A percentile compares a stretch with the other conserved stretches of the same genome.
Evolutionary conservation across 2,113 vertebrate species (phyloP).

Genomic region (Alosa alosa): DNA sequence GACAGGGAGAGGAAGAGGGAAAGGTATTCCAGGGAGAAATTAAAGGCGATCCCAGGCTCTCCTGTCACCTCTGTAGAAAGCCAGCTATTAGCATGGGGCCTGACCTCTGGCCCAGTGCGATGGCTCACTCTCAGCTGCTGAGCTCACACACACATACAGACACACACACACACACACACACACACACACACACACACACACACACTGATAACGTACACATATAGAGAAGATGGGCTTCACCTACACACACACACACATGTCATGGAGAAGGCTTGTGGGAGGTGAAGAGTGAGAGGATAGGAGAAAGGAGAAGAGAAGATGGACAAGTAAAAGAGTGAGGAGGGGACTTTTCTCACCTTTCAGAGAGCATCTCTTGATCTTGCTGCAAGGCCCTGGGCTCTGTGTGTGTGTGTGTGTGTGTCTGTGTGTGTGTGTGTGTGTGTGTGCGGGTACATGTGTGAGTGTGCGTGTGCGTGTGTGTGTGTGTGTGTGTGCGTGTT

Average conservation of each 20-base stretch:
- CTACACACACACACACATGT: neutral
- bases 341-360: constrained; percentile 78
- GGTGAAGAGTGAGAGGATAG: constrained; percentile 47
- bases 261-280: constrained; percentile 62
- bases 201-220: neutral
- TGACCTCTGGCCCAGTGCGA: constrained; percentile 74
- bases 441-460: neutral
- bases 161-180: constrained; percentile 34
- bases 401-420: neutral
- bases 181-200: neutral
- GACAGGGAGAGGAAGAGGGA: neutral
- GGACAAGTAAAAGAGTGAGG: constrained; percentile 52
- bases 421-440: neutral
- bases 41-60: constrained; percentile 82
- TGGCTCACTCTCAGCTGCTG: neutral
- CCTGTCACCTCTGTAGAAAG: constrained; percentile 89
- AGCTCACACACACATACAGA: constrained; percentile 6
- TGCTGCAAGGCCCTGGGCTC: constrained; percentile 50
- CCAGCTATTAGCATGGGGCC: constrained; percentile 88
- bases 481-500: neutral
- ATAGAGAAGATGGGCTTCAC: neutral
- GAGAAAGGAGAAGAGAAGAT: neutral
- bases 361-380: constrained; percentile 71
- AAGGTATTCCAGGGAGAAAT: constrained; percentile 98
- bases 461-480: neutral